Conservation (phyloP, 2,888 invertebrate species). For the Melieria crassipennis region DNA sequence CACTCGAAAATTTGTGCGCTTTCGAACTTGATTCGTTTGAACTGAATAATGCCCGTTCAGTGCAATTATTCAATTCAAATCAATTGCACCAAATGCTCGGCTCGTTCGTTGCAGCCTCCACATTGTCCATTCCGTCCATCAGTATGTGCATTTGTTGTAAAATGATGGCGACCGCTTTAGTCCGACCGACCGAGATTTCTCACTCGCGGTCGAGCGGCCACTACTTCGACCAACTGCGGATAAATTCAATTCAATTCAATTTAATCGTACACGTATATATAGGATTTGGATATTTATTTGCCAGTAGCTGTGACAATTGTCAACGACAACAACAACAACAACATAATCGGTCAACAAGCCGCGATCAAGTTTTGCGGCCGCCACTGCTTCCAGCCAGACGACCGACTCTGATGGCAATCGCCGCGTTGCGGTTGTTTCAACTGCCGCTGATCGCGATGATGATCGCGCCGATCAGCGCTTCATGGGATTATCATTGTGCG, state of each 20-base stretch:
- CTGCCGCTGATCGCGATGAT: too few species aligned
- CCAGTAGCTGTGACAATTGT: too few species aligned
- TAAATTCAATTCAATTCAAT: conserved; percentile 57
- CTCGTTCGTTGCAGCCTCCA: background rate
- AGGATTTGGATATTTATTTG: background rate
- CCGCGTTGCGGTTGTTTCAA: conserved; percentile 12
- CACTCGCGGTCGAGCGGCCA: conserved; percentile 46
- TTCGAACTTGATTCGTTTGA: too few species aligned
- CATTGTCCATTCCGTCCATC: background rate
- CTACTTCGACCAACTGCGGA: conserved; percentile 57
- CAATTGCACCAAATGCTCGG: conserved; percentile 50
- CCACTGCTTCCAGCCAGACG: conserved; percentile 12
- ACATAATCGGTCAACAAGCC: conserved; percentile 8
- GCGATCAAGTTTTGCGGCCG: conserved; percentile 9
- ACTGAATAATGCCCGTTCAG: conserved; percentile 19
- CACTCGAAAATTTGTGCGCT: too few species aligned
- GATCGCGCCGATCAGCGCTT: too few species aligned
- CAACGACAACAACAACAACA: too few species aligned
- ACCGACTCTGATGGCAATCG: conserved; percentile 12
- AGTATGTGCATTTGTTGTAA: conserved; percentile 2
- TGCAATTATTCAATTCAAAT: conserved; percentile 62
- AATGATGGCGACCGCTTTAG: too few species aligned
- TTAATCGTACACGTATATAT: conserved; percentile 44
- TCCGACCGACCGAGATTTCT: conserved; percentile 48
- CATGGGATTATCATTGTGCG: too few species aligned